phyloP scores from a whole-genome alignment of 2,797 vertebrate species.

The Paguma larvata region DNA sequence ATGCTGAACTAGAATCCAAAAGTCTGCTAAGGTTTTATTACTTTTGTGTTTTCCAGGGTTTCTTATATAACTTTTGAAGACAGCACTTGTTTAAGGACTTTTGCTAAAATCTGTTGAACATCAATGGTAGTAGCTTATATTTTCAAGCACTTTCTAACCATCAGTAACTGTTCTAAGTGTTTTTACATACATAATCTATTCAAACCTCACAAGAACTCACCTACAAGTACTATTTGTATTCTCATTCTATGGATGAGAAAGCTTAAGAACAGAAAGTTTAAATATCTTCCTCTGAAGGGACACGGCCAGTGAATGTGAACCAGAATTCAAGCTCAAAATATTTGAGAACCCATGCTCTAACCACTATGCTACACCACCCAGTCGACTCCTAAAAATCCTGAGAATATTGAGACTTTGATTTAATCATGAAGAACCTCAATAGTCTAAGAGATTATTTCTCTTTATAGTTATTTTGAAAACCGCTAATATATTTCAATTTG shows the following conservation, averaged over 20 bases:
- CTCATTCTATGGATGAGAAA: background rate
- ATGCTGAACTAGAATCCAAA: background rate
- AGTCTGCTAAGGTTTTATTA: background rate
- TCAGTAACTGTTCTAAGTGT: background rate
- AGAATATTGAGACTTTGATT: background rate
- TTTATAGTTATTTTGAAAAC: background rate
- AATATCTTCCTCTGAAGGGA: background rate
- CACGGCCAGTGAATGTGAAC: background rate
- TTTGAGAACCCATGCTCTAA: background rate
- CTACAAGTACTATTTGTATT: background rate
- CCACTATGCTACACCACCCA: background rate
- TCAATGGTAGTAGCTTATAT: background rate
- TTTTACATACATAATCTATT: background rate
- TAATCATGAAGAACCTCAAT: background rate
- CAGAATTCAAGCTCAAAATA: background rate
- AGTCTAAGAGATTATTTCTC: background rate
- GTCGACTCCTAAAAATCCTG: background rate
- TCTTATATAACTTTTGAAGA: background rate
- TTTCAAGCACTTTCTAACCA: background rate
- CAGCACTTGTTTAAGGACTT: background rate
- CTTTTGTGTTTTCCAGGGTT: background rate
- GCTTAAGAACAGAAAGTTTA: background rate
- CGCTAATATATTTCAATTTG: background rate
- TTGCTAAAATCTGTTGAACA: background rate
- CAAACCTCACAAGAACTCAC: background rate